These are phyloP conservation scores for Anastrepha ludens DNA, from an alignment of 1,140 invertebrate species.

Conservation along the genomic window DNA sequence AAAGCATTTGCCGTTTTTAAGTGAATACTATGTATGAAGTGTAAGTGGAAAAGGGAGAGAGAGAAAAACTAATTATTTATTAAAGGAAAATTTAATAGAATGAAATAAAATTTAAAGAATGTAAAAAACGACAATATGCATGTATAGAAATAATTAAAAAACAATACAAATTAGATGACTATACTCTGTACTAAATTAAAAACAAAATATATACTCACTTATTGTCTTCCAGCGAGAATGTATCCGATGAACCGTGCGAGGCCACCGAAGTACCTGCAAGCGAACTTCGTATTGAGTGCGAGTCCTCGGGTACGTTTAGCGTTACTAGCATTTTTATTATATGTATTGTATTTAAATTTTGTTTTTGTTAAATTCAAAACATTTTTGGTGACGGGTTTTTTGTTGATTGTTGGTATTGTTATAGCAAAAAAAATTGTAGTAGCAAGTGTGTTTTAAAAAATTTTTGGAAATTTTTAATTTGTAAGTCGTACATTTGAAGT, in stretches of 20 bases:
- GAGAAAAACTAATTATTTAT: neutral
- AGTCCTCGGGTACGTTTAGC: constrained; percentile 73
- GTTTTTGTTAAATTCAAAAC: constrained; percentile 41
- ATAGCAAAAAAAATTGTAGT: neutral
- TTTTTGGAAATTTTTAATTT: constrained; percentile 2
- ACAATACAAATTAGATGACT: neutral
- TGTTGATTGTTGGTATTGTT: constrained; percentile 11
- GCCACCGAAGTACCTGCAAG: constrained; percentile 74
- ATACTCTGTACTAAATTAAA: neutral
- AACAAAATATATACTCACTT: constrained; percentile 62
- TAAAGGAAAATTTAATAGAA: neutral
- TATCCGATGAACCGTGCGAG: constrained; percentile 72
- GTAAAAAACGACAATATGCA: too few species aligned
- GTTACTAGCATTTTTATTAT: constrained; percentile 64
- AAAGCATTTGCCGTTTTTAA: constrained; percentile 71
- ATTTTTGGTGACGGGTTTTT: constrained; percentile 55
- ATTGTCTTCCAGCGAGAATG: constrained; percentile 73
- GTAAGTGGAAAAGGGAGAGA: constrained; percentile 17
- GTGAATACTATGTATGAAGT: constrained; percentile 62
- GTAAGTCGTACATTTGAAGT: neutral
- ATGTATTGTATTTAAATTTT: constrained; percentile 2
- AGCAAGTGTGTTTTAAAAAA: neutral
- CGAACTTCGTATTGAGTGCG: constrained; percentile 74
- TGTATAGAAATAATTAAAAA: neutral
- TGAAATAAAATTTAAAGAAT: too few species aligned